Percentiles rank a stretch among this genome's conserved stretches.
Evolutionary conservation across 2,113 vertebrate species (phyloP).

Genomic region (Myotis yumanensis): DNA sequence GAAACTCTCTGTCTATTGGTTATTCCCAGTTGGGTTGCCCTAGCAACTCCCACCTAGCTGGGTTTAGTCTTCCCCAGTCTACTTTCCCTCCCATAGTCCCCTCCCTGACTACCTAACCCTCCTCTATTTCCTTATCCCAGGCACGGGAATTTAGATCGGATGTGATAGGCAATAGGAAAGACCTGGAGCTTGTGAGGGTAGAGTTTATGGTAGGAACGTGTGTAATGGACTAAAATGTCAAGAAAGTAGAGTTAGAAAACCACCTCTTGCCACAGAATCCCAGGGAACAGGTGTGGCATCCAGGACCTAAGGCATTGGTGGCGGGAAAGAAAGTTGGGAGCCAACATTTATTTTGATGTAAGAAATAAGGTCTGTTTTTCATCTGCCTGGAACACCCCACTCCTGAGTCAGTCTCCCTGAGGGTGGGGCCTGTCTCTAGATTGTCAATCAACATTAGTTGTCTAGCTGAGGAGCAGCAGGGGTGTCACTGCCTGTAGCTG

Average conservation of each 20-base stretch:
- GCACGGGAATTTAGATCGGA: background rate
- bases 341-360: background rate
- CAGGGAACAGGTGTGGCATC: background rate
- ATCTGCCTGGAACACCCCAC: background rate
- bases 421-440: background rate
- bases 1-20: too few relatives aligned
- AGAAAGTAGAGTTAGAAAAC: background rate
- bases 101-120: too few relatives aligned
- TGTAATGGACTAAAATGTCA: background rate
- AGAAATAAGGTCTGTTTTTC: background rate
- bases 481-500: fast-evolving
- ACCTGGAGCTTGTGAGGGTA: background rate
- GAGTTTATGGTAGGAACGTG: too few relatives aligned
- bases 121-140: background rate
- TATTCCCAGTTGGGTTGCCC: too few relatives aligned
- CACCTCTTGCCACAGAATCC: background rate
- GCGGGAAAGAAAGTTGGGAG: background rate
- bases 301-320: fast-evolving
- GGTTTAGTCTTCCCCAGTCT: too few relatives aligned
- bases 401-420: fast-evolving
- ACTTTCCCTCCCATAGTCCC: too few relatives aligned
- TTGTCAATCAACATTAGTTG: fast-evolving
- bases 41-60: too few relatives aligned
- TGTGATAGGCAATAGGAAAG: background rate
- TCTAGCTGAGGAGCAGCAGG: background rate